A percentile compares a stretch with the other conserved stretches of the same genome.
phyloP scores from a whole-genome alignment of 2,113 vertebrate genomes.

The Peromyscus leucopus region DNA sequence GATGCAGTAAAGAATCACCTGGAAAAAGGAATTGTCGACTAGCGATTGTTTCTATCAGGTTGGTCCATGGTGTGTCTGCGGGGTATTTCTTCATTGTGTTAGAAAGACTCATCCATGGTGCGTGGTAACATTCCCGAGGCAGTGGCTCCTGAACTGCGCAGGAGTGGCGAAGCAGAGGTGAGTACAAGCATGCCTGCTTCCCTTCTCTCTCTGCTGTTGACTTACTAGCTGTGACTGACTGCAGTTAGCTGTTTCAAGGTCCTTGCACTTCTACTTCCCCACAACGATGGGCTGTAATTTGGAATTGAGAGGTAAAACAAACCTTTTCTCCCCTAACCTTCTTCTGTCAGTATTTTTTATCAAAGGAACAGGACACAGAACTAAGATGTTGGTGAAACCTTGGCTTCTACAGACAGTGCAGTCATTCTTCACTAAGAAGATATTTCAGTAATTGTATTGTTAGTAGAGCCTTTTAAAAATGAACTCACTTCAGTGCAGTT shows the following conservation, averaged over 20 bases:
- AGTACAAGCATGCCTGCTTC: background rate
- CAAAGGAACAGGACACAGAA: background rate
- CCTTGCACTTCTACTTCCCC: background rate
- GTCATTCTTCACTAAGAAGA: background rate
- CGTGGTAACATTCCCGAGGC: background rate
- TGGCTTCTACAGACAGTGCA: background rate
- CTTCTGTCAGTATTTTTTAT: background rate
- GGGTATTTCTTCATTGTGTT: background rate
- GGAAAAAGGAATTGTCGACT: background rate
- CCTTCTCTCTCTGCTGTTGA: background rate
- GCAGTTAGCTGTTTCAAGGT: background rate
- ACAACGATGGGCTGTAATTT: background rate
- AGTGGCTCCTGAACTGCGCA: background rate
- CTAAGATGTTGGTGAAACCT: background rate
- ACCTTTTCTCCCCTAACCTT: background rate
- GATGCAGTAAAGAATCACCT: background rate
- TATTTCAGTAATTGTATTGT: background rate
- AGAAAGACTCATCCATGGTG: background rate
- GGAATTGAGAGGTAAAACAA: background rate
- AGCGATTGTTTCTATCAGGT: background rate
- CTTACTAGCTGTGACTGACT: background rate
- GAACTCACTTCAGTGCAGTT: slow-evolving; percentile 33
- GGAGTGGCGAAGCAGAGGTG: background rate
- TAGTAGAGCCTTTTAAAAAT: slow-evolving; percentile 46
- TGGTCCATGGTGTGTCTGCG: background rate